A percentile compares a stretch with the other conserved stretches of the same genome.
phyloP scores from a whole-genome alignment of 2,888 invertebrate genomes.

The Neelides folsomi region DNA sequence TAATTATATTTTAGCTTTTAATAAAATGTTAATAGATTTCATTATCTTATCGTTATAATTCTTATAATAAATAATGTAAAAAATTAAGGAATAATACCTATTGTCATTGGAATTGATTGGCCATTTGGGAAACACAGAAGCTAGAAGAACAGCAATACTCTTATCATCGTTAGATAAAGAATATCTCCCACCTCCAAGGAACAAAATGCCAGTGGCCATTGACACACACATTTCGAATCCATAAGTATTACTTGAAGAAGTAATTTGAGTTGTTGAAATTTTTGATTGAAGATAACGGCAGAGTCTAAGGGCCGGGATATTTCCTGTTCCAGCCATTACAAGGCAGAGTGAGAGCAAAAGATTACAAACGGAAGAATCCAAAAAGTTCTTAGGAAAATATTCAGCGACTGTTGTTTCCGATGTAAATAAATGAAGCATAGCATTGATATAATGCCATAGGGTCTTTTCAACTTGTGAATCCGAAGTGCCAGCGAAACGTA shows the following conservation, averaged over 20 bases:
- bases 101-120: conserved; percentile 94
- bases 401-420: conserved; percentile 22
- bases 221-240: conserved; percentile 91
- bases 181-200: conserved; percentile 83
- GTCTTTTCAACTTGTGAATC: conserved; percentile 66
- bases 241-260: conserved; percentile 53
- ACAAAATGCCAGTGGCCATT: conserved; percentile 82
- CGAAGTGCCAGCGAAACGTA: conserved; percentile 86
- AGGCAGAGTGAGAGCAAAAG: conserved; percentile 37
- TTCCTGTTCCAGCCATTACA: conserved; percentile 92
- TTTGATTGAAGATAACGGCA: conserved; percentile 72
- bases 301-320: conserved; percentile 62
- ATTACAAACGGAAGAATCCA: conserved; percentile 28
- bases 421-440: conserved; percentile 40
- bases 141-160: conserved; percentile 76
- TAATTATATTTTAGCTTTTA: no score
- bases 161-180: conserved; percentile 67
- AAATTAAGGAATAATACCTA: conserved; percentile 44
- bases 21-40: no score
- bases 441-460: conserved; percentile 56
- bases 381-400: conserved; percentile 29
- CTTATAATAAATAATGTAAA: no score
- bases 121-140: conserved; percentile 92
- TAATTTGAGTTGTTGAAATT: conserved; percentile 47
- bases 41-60: no score